Evolutionary conservation across 2,113 vertebrate genomes (phyloP).

Genomic region (Strix aluco): DNA sequence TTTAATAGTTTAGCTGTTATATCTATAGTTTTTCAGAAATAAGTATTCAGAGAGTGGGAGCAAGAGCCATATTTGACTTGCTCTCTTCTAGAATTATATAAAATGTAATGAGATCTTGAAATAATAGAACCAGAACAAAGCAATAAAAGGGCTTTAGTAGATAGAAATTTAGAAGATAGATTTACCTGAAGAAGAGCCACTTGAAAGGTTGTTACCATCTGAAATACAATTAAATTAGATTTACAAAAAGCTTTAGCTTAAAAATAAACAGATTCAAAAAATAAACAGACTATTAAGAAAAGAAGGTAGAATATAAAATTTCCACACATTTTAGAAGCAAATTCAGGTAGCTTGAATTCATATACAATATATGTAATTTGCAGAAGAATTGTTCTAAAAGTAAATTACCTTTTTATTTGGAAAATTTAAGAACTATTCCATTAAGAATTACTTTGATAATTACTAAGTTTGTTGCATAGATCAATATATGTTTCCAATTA

Average conservation of each 20-base stretch:
- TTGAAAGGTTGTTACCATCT: constrained; percentile 72
- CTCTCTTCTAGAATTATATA: neutral
- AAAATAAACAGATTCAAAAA: neutral
- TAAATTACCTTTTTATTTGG: neutral
- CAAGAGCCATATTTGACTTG: constrained; percentile 14
- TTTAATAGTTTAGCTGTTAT: constrained; percentile 21
- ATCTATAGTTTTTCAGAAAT: constrained; percentile 21
- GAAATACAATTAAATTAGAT: constrained; percentile 73
- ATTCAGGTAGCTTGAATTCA: neutral
- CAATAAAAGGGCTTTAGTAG: constrained; percentile 34
- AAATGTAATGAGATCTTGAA: constrained; percentile 57
- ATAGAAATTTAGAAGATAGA: constrained; percentile 49
- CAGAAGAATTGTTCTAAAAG: neutral
- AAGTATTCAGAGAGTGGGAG: neutral
- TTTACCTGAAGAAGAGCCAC: constrained; percentile 74
- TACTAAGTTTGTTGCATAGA: neutral
- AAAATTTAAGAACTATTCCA: neutral
- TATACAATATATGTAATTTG: neutral
- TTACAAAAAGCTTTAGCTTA: constrained; percentile 51
- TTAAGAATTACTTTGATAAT: neutral
- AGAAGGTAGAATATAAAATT: neutral
- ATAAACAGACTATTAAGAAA: constrained; percentile 12
- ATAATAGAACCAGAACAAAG: constrained; percentile 42
- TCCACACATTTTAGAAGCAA: neutral
- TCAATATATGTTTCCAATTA: neutral